A percentile compares a stretch with the other conserved stretches of the same genome.
These are phyloP conservation scores for Otus sunia DNA, from an alignment of 2,113 vertebrate species.

Conservation along the genomic window DNA sequence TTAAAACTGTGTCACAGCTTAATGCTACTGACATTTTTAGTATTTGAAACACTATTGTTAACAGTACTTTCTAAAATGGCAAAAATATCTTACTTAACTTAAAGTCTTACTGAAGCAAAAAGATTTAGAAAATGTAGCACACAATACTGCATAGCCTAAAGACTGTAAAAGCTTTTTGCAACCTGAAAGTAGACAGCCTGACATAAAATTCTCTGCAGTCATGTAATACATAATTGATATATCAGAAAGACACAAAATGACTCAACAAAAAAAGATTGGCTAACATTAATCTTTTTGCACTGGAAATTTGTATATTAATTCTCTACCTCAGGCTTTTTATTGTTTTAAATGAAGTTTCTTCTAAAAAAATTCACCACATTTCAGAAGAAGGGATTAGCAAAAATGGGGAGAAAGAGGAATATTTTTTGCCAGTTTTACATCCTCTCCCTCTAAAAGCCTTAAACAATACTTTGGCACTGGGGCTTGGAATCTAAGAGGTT, in stretches of 20 bases:
- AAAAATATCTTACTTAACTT: background rate
- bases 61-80: background rate
- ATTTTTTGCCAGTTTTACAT: background rate
- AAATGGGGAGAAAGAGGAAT: background rate
- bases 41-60: background rate
- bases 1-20: background rate
- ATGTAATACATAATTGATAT: background rate
- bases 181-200: background rate
- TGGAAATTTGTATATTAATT: background rate
- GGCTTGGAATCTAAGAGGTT: background rate
- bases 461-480: background rate
- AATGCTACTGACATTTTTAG: background rate
- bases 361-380: background rate
- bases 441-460: background rate
- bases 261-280: background rate
- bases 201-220: background rate
- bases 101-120: background rate
- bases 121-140: background rate
- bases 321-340: background rate
- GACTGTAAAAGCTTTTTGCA: background rate
- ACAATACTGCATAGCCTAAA: background rate
- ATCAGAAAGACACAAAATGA: slow-evolving; percentile 16
- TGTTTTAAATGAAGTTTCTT: background rate
- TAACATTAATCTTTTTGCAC: background rate
- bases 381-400: background rate